Conservation (phyloP, 2,113 vertebrate species). For the Scomber scombrus region DNA sequence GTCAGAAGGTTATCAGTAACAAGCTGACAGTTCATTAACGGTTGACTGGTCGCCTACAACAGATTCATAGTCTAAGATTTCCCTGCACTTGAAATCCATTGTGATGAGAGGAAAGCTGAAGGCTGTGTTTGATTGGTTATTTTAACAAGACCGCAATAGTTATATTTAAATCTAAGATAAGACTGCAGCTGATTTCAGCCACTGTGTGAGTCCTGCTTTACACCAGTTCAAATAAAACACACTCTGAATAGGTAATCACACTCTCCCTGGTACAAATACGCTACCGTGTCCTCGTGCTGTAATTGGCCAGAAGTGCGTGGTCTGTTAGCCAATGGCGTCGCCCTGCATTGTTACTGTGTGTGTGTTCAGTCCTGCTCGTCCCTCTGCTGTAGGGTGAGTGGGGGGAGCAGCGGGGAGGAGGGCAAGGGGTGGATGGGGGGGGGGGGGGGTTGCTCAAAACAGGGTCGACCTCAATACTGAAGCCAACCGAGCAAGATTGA, state of each 20-base stretch:
- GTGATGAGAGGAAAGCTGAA: neutral
- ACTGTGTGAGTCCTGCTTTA: neutral
- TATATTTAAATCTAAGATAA: slow-evolving; percentile 24
- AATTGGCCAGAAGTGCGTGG: slow-evolving; percentile 79
- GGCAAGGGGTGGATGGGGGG: too few relatives aligned
- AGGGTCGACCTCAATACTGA: slow-evolving; percentile 65
- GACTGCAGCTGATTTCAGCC: slow-evolving; percentile 18
- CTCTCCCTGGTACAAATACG: slow-evolving; percentile 61
- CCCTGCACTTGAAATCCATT: slow-evolving; percentile 1
- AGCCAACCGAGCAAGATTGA: slow-evolving; percentile 74
- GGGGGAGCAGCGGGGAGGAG: neutral
- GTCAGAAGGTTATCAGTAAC: slow-evolving; percentile 52
- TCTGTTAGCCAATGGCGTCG: slow-evolving; percentile 74
- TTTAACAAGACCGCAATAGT: slow-evolving; percentile 25
- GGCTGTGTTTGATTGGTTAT: neutral
- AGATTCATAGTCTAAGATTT: slow-evolving; percentile 5
- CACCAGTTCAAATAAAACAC: slow-evolving; percentile 57
- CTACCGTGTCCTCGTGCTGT: slow-evolving; percentile 32
- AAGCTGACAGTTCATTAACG: slow-evolving; percentile 17
- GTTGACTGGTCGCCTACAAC: slow-evolving; percentile 18
- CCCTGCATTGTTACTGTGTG: slow-evolving; percentile 72
- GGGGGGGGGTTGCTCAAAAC: slow-evolving; percentile 21
- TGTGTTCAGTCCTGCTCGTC: slow-evolving; percentile 40
- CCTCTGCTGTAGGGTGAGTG: slow-evolving; percentile 30
- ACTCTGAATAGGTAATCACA: slow-evolving; percentile 46